Evolutionary conservation across 2,113 vertebrate genomes (phyloP), one percentile per base, ranked within the genome.

Genomic region (Macrotus californicus): DNA sequence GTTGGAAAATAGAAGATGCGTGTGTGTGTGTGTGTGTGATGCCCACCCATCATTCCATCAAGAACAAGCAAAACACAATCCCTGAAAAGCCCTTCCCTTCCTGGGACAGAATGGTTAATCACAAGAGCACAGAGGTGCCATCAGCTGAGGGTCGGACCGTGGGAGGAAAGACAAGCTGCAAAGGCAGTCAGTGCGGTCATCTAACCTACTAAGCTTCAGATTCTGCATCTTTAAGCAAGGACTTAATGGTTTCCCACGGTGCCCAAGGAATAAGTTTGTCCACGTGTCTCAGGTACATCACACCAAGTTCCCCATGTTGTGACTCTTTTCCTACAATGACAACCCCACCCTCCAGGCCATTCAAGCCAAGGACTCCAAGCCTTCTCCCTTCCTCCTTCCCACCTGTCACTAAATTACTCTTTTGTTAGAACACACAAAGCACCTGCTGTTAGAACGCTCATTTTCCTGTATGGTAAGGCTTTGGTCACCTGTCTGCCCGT

Each of bases 111-210:
- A 36, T 9, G 5, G 34, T 48, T 15, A 84, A 66, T 83, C 29
- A 24, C 1, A 5, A 54, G 12, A 46, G 36, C 34, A 29, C 9
- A 89, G 36, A 73, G 34, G 41, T 21, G 39, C 31, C 93, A 48
- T 10, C 16, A 5, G 64, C 73, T 18, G 29, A 91, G 72, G 43
- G 36, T 43, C 1, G 52, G 48, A 10, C 13, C 50, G 34, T 18
- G 34, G 21, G 61, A 85, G 86, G 67, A 41, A 46, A 24, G 77
- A 66, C 15, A 41, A 56, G 56, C 82, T 26, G 21, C 59, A 48
- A 39, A 8, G 52, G 24, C 16, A 0, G 5, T 21, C 2, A 0
- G 36, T 13, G 31, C 9, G 2, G n/a, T 6, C 82, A 26, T 13
- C 48, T 46, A 12, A 18, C 41, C 26, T 41, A 31, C 41, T 6